phyloP scores from a whole-genome alignment of 2,797 vertebrate genomes.

The Melanotaenia pygmaea region DNA sequence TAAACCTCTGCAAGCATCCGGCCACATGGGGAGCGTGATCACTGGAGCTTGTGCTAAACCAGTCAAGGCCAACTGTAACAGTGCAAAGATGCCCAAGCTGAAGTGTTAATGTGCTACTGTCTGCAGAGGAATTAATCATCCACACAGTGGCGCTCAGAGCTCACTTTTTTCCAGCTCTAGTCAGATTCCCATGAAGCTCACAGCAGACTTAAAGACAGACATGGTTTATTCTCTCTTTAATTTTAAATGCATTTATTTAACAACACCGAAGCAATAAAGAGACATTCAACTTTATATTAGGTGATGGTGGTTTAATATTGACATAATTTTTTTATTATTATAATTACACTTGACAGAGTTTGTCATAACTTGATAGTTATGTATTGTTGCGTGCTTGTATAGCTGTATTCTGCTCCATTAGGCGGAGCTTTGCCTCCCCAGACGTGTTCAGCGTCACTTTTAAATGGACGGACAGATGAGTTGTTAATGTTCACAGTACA shows the following conservation, averaged over 20 bases:
- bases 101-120: slow-evolving; percentile 23
- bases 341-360: neutral
- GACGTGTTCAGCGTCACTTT: neutral
- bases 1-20: slow-evolving; percentile 38
- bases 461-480: neutral
- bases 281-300: neutral
- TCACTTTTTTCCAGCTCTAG: slow-evolving; percentile 25
- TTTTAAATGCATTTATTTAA: neutral
- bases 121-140: slow-evolving; percentile 42
- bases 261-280: too few relatives aligned
- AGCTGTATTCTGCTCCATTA: neutral
- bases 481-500: neutral
- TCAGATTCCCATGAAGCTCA: neutral
- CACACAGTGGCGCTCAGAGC: slow-evolving; percentile 72
- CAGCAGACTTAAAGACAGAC: neutral
- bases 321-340: neutral
- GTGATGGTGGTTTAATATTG: neutral
- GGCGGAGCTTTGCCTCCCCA: neutral
- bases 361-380: neutral
- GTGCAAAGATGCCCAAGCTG: slow-evolving; percentile 20
- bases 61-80: slow-evolving; percentile 32
- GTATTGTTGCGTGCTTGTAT: too few relatives aligned
- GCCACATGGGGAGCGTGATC: slow-evolving; percentile 28
- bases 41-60: slow-evolving; percentile 22
- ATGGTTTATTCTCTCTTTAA: neutral